Percentiles rank a stretch among this genome's conserved stretches.
phyloP scores from a whole-genome alignment of 1,140 invertebrate genomes.

The Lepeophtheirus salmonis region DNA sequence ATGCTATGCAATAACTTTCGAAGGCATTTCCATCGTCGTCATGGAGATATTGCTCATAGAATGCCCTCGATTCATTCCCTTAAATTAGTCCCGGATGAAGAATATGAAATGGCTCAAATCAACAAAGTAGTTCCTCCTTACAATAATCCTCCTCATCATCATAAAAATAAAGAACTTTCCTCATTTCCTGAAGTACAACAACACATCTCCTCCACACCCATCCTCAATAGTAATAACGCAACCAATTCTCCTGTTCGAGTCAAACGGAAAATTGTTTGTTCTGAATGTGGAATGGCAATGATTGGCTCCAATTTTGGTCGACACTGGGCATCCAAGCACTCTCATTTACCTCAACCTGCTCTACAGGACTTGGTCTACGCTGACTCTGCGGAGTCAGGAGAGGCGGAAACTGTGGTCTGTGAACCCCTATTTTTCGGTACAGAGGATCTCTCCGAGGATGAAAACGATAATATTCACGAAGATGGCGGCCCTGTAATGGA shows the following conservation, averaged over 20 bases:
- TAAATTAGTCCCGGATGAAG: background rate
- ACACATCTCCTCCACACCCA: background rate
- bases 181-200: background rate
- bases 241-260: background rate
- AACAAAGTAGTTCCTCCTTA: background rate
- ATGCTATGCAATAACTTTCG: background rate
- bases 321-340: conserved; percentile 3
- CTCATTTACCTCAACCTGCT: background rate
- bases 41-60: background rate
- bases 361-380: background rate
- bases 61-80: background rate
- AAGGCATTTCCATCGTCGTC: background rate
- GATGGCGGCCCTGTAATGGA: background rate
- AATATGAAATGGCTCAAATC: background rate
- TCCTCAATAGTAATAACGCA: background rate
- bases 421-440: background rate
- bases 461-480: too few relatives aligned
- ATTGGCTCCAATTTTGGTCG: conserved; percentile 3
- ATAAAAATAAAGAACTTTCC: background rate
- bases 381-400: background rate
- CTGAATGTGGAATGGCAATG: background rate
- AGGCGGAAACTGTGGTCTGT: background rate
- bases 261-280: background rate
- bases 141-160: background rate
- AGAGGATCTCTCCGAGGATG: too few relatives aligned